phyloP scores from a whole-genome alignment of 2,113 vertebrate species.

The Galbula dea region DNA sequence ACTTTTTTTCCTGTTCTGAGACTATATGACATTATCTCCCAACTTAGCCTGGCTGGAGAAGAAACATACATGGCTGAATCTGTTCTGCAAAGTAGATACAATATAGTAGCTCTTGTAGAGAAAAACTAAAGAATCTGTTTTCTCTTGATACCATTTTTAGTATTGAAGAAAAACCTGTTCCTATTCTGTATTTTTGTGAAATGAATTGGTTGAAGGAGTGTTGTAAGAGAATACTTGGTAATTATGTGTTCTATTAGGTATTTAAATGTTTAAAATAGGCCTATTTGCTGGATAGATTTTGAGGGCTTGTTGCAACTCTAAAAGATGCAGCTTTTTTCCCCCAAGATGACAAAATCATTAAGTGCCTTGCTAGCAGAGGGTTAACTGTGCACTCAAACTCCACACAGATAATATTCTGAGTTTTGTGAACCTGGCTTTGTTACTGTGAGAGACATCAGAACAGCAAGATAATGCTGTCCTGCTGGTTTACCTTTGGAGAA shows the following conservation, averaged over 20 bases:
- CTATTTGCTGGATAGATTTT: neutral
- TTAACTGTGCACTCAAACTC: neutral
- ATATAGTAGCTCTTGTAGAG: neutral
- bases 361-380: neutral
- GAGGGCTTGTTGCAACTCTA: neutral
- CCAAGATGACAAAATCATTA: neutral
- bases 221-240: neutral
- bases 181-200: neutral
- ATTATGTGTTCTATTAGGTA: neutral
- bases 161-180: neutral
- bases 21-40: accelerated
- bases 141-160: neutral
- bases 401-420: neutral
- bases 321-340: neutral
- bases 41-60: neutral
- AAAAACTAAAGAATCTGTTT: neutral
- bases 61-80: neutral
- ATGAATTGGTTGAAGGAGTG: neutral
- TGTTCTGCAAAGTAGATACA: neutral
- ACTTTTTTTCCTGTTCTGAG: neutral
- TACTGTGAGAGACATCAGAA: neutral
- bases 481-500: neutral
- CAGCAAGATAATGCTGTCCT: neutral
- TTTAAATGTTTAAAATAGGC: neutral
- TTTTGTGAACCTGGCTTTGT: neutral